Evolutionary conservation across 2,888 invertebrate genomes (phyloP).

Genomic region (Lepidocyrtoides sp.): DNA sequence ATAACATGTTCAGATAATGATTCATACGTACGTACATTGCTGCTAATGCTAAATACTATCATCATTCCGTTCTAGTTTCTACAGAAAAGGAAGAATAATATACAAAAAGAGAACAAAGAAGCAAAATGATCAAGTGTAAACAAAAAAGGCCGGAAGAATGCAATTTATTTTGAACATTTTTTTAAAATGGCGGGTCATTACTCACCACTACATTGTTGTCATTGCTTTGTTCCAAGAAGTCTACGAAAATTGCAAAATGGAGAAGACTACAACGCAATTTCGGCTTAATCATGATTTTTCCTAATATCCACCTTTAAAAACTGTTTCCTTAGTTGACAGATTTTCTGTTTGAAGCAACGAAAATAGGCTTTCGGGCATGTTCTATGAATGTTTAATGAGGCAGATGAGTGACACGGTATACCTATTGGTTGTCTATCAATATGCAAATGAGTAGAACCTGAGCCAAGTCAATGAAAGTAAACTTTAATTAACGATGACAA

Average conservation of each 20-base stretch:
- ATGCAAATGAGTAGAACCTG: slow-evolving; percentile 7
- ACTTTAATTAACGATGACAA: background rate
- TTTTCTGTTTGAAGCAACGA: background rate
- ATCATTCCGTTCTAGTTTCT: background rate
- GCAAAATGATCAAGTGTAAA: background rate
- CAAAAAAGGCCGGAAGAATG: background rate
- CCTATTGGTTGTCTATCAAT: slow-evolving; percentile 15
- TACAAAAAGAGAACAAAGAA: background rate
- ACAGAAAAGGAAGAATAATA: background rate
- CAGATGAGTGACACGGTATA: slow-evolving; percentile 6
- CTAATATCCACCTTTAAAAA: background rate
- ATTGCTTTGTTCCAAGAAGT: too few species aligned
- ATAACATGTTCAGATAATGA: slow-evolving; percentile 1
- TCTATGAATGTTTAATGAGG: slow-evolving; percentile 11
- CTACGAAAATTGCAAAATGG: background rate
- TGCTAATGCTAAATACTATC: background rate
- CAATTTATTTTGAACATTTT: background rate
- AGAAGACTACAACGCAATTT: background rate
- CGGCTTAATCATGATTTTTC: background rate
- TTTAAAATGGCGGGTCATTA: slow-evolving; percentile 25
- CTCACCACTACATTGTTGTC: too few species aligned
- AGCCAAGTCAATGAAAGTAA: background rate
- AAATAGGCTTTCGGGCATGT: background rate
- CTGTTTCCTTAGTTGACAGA: background rate
- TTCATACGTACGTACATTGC: background rate